Evolutionary conservation across 2,888 invertebrate species (phyloP).

Genomic region (Lingula anatina): DNA sequence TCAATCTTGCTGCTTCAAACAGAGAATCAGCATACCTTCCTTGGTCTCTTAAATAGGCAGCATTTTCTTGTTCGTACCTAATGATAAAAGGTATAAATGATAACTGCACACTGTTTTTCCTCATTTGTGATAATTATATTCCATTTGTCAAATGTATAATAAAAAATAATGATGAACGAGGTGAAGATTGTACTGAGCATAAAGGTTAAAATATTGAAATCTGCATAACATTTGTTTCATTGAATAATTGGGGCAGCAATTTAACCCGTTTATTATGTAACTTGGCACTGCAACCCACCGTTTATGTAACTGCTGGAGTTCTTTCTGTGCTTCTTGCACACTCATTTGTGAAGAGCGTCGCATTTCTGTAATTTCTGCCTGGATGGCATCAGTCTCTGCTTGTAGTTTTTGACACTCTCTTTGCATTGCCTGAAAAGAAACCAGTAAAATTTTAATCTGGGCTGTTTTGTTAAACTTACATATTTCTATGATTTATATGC

Average conservation of each 20-base stretch:
- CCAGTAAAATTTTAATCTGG: too few relatives aligned
- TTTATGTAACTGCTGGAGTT: neutral
- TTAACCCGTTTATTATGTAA: neutral
- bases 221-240: neutral
- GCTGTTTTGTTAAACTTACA: too few relatives aligned
- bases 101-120: too few relatives aligned
- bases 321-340: neutral
- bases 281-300: neutral
- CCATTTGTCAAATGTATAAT: too few relatives aligned
- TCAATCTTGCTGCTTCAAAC: too few relatives aligned
- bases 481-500: too few relatives aligned
- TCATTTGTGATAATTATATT: too few relatives aligned
- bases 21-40: too few relatives aligned
- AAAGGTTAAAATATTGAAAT: conserved; percentile 2
- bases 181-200: neutral
- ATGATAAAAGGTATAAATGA: too few relatives aligned
- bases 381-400: conserved; percentile 15
- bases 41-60: too few relatives aligned
- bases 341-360: conserved; percentile 9
- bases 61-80: too few relatives aligned
- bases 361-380: conserved; percentile 13
- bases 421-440: conserved; percentile 15
- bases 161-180: too few relatives aligned
- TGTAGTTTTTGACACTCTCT: conserved; percentile 16
- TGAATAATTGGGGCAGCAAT: neutral